phyloP scores from a whole-genome alignment of 2,888 invertebrate genomes.

The Sipha maydis region DNA sequence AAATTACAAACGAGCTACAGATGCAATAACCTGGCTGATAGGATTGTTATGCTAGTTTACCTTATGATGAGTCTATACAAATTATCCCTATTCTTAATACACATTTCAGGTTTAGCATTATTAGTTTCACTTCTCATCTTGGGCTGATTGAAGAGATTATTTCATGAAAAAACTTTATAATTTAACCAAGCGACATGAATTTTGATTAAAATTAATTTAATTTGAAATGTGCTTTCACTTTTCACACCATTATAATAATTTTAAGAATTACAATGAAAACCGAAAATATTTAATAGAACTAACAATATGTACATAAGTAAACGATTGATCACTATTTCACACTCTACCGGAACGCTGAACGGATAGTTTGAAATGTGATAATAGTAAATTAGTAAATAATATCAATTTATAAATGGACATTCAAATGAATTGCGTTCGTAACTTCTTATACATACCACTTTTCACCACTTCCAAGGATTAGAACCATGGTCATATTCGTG shows the following conservation, averaged over 20 bases:
- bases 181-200: no score
- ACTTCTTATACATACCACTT: no score
- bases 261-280: not conserved
- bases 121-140: constrained; percentile 46
- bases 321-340: not conserved
- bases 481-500: no score
- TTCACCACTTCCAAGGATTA: no score
- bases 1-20: constrained; percentile 54
- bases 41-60: constrained; percentile 69
- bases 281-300: not conserved
- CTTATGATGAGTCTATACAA: constrained; percentile 93
- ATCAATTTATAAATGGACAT: no score
- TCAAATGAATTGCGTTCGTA: no score
- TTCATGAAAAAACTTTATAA: not conserved
- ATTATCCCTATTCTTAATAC: constrained; percentile 84
- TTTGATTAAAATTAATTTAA: not conserved
- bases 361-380: constrained; percentile 40
- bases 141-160: not conserved
- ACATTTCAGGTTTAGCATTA: constrained; percentile 72
- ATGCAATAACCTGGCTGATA: constrained; percentile 4
- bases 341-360: not conserved
- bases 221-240: no score
- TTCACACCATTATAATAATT: not conserved
- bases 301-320: not conserved
- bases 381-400: constrained; percentile 3